Evolutionary conservation across 2,113 vertebrate genomes (phyloP), one percentile per base, ranked within the genome.

Genomic region (Carassius carassius): DNA sequence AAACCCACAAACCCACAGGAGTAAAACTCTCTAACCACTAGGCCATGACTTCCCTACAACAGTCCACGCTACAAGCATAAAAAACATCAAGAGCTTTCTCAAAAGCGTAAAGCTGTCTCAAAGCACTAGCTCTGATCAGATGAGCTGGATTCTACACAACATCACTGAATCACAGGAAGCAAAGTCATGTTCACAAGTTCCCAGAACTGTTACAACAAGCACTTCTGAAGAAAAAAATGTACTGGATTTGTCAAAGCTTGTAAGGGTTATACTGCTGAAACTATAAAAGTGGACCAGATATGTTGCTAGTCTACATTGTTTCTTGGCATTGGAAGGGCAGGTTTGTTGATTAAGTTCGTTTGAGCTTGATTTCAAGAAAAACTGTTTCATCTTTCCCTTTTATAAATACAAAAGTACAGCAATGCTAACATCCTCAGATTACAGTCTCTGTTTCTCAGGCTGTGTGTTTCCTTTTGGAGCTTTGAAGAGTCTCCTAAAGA

Each of bases 401-500:
- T 49, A 51, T 67, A 32, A 81, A 81, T 49, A 81, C 78, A 81
- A 67, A 49, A 25, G 21, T 51, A 44, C 35, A 79, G 21, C 16
- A 76, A 4, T 19, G 16, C n/a, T 41, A 62, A 51, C 62, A 81
- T 67, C n/a, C 14, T 67, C 62, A 51, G 78, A 81, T 81, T 81
- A 19, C 58, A 81, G 44, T 49, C 62, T 60, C 19, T 23, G 56
- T 62, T 79, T 47, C 58, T 17, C 58, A 7, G 60, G 41, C n/a
- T 11, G 12, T 32, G n/a, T 37, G 17, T 78, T 65, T 65, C n/a
- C 41, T 81, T 81, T 78, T 76, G 32, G 17, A 62, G 54, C 77
- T 79, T 63, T 69, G 23, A 81, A 81, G 78, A 79, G 58, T 63
- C 78, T 21, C 23, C 19, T 65, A 29, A 80, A 23, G 62, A 81